phyloP scores from a whole-genome alignment of 2,888 invertebrate species.

The Cheilosia vulpina region DNA sequence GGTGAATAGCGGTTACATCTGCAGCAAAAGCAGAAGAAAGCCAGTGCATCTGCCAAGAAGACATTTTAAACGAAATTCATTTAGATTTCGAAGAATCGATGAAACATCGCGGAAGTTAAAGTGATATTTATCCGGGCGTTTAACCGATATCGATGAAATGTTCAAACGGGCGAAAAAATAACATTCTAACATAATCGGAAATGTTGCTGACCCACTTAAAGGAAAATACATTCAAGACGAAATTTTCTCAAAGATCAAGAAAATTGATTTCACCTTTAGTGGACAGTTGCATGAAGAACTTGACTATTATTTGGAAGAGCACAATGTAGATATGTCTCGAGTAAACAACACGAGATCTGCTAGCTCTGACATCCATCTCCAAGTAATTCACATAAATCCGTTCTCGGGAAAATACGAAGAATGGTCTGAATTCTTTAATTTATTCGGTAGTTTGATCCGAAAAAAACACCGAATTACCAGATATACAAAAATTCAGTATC shows the following conservation, averaged over 20 bases:
- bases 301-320: neutral
- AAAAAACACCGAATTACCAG: neutral
- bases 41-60: too few species aligned
- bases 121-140: too few species aligned
- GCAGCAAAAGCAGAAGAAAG: too few species aligned
- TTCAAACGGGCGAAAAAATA: too few species aligned
- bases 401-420: constrained; percentile 23
- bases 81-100: too few species aligned
- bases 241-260: constrained; percentile 18
- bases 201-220: neutral
- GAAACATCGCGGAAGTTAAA: too few species aligned
- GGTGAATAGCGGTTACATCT: too few species aligned
- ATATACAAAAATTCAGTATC: constrained; percentile 13
- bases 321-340: neutral
- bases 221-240: constrained; percentile 10
- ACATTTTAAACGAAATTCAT: too few species aligned
- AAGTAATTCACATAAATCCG: constrained; percentile 13
- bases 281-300: neutral
- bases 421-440: neutral
- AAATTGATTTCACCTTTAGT: constrained; percentile 1
- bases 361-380: constrained; percentile 10
- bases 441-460: constrained; percentile 7
- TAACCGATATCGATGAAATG: too few species aligned
- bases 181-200: too few species aligned
- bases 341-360: constrained; percentile 17